phyloP scores from a whole-genome alignment of 1,140 invertebrate species.

The Aplysia californica region DNA sequence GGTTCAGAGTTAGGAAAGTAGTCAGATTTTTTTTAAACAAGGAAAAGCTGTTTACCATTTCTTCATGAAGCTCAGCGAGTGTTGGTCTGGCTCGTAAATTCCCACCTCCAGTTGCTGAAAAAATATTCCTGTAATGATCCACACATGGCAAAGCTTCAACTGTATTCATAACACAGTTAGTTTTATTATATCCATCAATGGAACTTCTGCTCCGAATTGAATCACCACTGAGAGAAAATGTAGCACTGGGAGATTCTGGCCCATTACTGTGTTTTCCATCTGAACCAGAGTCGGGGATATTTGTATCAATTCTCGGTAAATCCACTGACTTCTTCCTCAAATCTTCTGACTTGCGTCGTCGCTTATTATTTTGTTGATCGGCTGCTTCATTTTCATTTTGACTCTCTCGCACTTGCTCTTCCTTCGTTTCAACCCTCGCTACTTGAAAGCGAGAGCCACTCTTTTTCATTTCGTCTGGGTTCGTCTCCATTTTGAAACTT shows the following conservation, averaged over 20 bases:
- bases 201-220: slow-evolving; percentile 21
- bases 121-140: slow-evolving; percentile 27
- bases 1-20: no score
- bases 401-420: background rate
- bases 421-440: slow-evolving; percentile 16
- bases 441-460: slow-evolving; percentile 28
- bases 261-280: background rate
- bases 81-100: slow-evolving; percentile 19
- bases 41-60: no score
- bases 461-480: slow-evolving; percentile 24
- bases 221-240: slow-evolving; percentile 27
- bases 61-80: slow-evolving; percentile 25
- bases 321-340: slow-evolving; percentile 4
- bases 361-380: background rate
- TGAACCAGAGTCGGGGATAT: background rate
- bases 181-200: slow-evolving; percentile 19
- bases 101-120: slow-evolving; percentile 23
- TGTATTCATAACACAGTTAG: slow-evolving; percentile 25
- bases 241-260: slow-evolving; percentile 26
- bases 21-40: no score
- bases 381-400: background rate
- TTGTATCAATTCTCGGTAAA: slow-evolving; percentile 10
- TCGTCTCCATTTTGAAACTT: background rate
- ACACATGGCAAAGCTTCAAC: slow-evolving; percentile 27
- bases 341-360: background rate